Base-by-base conservation (phyloP, 2,888 invertebrate genomes). In the Cryptosula pallasiana region DNA sequence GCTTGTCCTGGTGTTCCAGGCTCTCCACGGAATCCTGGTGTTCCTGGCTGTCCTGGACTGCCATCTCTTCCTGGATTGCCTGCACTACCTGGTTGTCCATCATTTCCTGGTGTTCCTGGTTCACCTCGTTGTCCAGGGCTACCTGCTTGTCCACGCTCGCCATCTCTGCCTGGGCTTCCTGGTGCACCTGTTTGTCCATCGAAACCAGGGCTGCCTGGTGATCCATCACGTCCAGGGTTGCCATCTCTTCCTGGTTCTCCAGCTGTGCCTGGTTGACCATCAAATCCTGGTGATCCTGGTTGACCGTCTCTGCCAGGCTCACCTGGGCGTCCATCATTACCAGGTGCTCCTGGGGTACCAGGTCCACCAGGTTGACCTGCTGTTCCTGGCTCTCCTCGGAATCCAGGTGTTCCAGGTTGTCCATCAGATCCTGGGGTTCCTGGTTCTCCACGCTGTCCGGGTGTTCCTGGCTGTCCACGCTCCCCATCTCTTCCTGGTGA, bases 391-490 rank as follows among this genome's bases (percentile, higher is more conserved):
- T 45, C 45, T 45, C 63, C 63, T 32, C 25, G 25, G 23, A 20
- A 35, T 36, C 76, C 76, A 23, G 55, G 23, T 34, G 54, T 35
- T 29, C 75, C 75, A 58, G 45, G 63, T 36, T 72, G 54, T 20
- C 63, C 63, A 23, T 20, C 23, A 27, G 25, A 13, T 32, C 63
- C 63, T 27, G 5, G 63, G 20, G 25, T n/a, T 34, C 35, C 58
- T 23, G 9, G 27, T 5, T 34, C 5, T 27, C 63, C 72, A 25
- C 25, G 27, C 1, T 27, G 1, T 57, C 72, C 72, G n/a, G 36
- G 20, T 16, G 35, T 23, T 57, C 57, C 57, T 57, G 57, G 57
- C n/a, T 5, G 5, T n/a, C 57, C 57, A 9, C 9, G 5, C n/a
- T 63, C 27, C 13, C 63, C 63, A 29, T 27, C 9, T n/a, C 9